Conservation (phyloP, 2,888 invertebrate genomes). For the Cephonodes hylas region DNA sequence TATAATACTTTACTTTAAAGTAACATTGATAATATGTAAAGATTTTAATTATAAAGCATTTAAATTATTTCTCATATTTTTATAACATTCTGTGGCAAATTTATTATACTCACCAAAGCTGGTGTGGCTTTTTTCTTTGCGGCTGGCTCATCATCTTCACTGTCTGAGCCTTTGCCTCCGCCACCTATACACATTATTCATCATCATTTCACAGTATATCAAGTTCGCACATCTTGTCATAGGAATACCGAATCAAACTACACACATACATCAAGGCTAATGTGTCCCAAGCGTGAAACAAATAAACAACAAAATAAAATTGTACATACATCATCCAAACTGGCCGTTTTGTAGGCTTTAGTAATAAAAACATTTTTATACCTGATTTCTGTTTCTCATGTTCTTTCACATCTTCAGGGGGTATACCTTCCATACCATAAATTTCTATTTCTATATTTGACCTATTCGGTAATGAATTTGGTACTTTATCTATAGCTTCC, state of each 20-base stretch:
- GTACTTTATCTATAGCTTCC: slow-evolving; percentile 99
- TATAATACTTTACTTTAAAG: no score
- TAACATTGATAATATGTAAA: no score
- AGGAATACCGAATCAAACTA: slow-evolving; percentile 45
- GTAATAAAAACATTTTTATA: slow-evolving; percentile 57
- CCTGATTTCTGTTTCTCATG: slow-evolving; percentile 93
- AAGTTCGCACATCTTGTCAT: background rate
- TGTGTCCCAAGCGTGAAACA: slow-evolving; percentile 57
- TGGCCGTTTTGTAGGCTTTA: slow-evolving; percentile 17
- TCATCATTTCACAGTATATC: background rate
- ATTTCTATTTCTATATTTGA: slow-evolving; percentile 99
- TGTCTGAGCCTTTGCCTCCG: slow-evolving; percentile 87
- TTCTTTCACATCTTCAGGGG: slow-evolving; percentile 95
- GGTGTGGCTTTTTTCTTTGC: slow-evolving; percentile 87
- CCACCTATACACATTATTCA: slow-evolving; percentile 68
- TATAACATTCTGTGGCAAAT: background rate
- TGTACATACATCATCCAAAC: slow-evolving; percentile 66
- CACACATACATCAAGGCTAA: slow-evolving; percentile 62
- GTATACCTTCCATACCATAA: slow-evolving; percentile 99
- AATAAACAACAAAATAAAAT: slow-evolving; percentile 40
- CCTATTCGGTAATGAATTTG: slow-evolving; percentile 98
- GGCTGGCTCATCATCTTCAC: slow-evolving; percentile 91
- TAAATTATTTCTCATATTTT: background rate
- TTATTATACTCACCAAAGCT: slow-evolving; percentile 69
- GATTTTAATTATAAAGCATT: background rate